Evolutionary conservation across 2,888 invertebrate genomes (phyloP), one percentile per base, ranked within the genome.

Genomic region (Hipparchia sbordonii): DNA sequence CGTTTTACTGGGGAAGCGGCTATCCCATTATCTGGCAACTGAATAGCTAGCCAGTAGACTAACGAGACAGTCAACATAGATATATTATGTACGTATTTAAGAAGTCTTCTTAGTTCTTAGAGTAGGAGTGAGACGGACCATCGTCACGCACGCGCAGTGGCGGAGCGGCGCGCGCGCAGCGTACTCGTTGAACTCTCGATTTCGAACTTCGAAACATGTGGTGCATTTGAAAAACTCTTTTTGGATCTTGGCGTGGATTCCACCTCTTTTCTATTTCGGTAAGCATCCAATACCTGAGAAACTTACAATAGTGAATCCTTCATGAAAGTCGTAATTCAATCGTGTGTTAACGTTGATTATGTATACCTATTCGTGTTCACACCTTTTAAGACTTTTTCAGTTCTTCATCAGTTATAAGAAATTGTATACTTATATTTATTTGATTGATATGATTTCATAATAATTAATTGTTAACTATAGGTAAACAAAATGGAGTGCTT

Each of bases 141-240:
- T 56, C 9, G 62, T 62, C 7, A 76, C 78, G 81, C 79, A 46
- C 56, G 81, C 85, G 84, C 90, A 91, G 90, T 89, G 84, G 77
- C 77, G 76, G 77, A 78, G 78, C 77, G 81, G 81, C 87, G 85
- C 84, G 84, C 85, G 87, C 85, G 86, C 80, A 79, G 82, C 75
- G 85, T 83, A 85, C 80, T 81, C 82, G 77, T 80, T 80, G 74
- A 79, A 83, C 84, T 85, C 82, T 85, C 86, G 80, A 72, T 81
- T 83, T 82, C 80, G 82, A 82, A 82, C 76, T 77, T 46, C 45
- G 61, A 72, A 78, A 73, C 71, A 77, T 78, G 79, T 78, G 78
- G 74, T 75, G 75, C 61, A 70, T 70, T 70, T 59, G 70, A 74
- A 65, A 70, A 67, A 71, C 46, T 72, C 23, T 33, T 39, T 60